Evolutionary conservation across 2,113 vertebrate genomes (phyloP).

Genomic region (Poeciliopsis prolifica): DNA sequence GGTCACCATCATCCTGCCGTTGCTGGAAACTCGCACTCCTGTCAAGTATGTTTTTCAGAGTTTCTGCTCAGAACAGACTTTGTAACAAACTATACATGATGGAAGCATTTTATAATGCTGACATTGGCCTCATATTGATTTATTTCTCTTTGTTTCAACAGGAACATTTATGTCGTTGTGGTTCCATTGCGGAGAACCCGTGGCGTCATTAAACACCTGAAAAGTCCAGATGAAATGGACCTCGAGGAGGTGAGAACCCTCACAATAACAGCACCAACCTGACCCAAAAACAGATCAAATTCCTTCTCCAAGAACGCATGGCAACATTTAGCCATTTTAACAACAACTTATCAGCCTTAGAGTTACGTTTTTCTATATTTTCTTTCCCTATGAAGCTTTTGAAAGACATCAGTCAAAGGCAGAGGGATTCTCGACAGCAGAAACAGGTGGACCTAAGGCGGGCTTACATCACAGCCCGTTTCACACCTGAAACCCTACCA

Average conservation of each 20-base stretch:
- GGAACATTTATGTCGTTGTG: constrained; percentile 94
- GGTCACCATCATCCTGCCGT: constrained; percentile 88
- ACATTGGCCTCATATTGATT: constrained; percentile 22
- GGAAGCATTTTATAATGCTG: background rate
- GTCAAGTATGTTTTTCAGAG: constrained; percentile 82
- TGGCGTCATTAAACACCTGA: constrained; percentile 85
- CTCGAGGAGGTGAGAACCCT: constrained; percentile 89
- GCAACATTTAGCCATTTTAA: constrained; percentile 37
- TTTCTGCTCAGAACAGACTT: background rate
- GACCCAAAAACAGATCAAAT: constrained; percentile 29
- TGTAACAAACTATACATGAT: background rate
- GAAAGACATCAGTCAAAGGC: constrained; percentile 88
- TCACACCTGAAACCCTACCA: constrained; percentile 85
- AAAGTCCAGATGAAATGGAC: constrained; percentile 97
- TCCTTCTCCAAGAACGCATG: constrained; percentile 30
- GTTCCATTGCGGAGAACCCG: constrained; percentile 90
- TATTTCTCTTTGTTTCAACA: constrained; percentile 59
- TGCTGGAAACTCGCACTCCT: constrained; percentile 84
- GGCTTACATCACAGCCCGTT: constrained; percentile 93
- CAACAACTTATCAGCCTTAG: constrained; percentile 38
- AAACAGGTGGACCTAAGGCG: constrained; percentile 89
- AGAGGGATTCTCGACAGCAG: constrained; percentile 88
- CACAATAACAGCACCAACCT: constrained; percentile 27
- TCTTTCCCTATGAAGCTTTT: constrained; percentile 79
- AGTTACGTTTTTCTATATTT: constrained; percentile 15